Evolutionary conservation across 1,140 invertebrate genomes (phyloP), one percentile per base, ranked within the genome.

Genomic region (Bombyx mandarina): DNA sequence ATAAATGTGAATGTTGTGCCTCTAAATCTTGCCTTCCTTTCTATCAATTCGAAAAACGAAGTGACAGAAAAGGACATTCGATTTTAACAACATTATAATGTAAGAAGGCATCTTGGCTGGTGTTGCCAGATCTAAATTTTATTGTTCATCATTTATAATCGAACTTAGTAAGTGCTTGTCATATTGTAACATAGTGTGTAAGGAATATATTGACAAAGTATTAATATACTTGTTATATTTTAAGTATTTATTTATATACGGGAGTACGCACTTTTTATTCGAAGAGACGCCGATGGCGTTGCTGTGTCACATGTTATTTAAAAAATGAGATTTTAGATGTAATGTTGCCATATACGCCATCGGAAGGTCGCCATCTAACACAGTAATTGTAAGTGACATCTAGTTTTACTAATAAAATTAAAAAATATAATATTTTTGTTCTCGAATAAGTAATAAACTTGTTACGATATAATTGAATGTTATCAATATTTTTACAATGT

Each of bases 351-450:
- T 73, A 74, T 53, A 56, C 65, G 52, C 73, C 67, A 65, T 63
- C 71, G 72, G 68, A 60, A 56, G 59, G 54, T 68, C 72, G 72
- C 80, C 79, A 77, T 71, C 73, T 85, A 85, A 83, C 81, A 77
- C 66, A 45, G 12, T 77, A 73, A 73, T 71, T 56, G 65, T 78
- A 76, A 72, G 72, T 71, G 75, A 83, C 75, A 69, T 69, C 65
- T 81, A 86, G 81, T 80, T 82, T 74, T 82, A 82, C 82, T 86
- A 86, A 86, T 86, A 67, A 75, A 70, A 81, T 67, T 69, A 68
- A 68, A 69, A 69, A 26, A 48, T 66, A 73, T 72, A 77, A 75
- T 77, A 77, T 80, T 81, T 81, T 83, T 76, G 73, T 80, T 79
- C 77, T 84, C 79, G 69, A 75, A 78, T 76, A 77, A 71, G 73